Percentiles rank a stretch among this genome's conserved stretches.
Evolutionary conservation across 2,888 invertebrate genomes (phyloP).

Genomic region (Julus scandinavius): DNA sequence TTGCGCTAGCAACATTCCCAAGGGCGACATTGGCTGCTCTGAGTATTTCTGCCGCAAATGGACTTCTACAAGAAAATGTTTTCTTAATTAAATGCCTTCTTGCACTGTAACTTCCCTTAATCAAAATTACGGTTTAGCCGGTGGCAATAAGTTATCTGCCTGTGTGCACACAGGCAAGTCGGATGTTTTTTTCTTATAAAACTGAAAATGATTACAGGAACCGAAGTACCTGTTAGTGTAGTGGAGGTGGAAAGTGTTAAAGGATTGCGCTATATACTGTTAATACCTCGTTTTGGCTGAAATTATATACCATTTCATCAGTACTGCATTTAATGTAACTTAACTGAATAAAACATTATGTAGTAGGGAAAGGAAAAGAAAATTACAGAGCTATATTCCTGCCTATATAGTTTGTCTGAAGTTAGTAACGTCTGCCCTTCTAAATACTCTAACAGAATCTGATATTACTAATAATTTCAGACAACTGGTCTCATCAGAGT

Average conservation of each 20-base stretch:
- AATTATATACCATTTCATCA: not conserved
- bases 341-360: too few species aligned
- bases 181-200: not conserved
- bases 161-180: not conserved
- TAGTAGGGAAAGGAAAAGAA: too few species aligned
- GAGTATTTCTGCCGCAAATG: not conserved
- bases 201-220: not conserved
- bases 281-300: not conserved
- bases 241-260: not conserved
- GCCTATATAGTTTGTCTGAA: too few species aligned
- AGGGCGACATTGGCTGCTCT: not conserved
- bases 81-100: conserved; percentile 27
- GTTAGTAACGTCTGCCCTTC: too few species aligned
- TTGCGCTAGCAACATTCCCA: conserved; percentile 33
- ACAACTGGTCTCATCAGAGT: too few species aligned
- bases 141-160: conserved; percentile 28
- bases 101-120: conserved; percentile 33
- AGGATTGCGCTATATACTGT: not conserved
- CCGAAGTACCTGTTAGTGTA: not conserved
- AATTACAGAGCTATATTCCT: too few species aligned
- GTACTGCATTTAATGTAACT: too few species aligned
- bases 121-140: conserved; percentile 27
- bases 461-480: too few species aligned
- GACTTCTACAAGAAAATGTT: conserved; percentile 13
- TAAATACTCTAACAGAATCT: too few species aligned